phyloP scores from a whole-genome alignment of 2,797 vertebrate genomes.

The Sparus aurata region DNA sequence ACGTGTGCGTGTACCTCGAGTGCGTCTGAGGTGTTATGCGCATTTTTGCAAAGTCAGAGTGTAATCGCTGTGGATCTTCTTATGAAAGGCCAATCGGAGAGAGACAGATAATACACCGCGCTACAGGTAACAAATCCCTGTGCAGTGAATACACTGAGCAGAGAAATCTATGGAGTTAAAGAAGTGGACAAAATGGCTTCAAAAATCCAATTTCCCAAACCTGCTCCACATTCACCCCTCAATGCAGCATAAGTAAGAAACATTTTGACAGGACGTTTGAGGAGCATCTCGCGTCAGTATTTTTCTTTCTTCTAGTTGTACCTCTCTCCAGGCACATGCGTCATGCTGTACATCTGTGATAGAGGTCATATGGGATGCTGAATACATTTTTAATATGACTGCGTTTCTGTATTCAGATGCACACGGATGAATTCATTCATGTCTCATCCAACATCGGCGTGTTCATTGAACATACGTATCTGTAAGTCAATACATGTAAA shows the following conservation, averaged over 20 bases:
- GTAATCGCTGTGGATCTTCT: conserved; percentile 51
- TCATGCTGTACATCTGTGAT: conserved; percentile 23
- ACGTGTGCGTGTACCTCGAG: neutral
- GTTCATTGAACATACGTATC: neutral
- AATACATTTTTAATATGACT: conserved; percentile 37
- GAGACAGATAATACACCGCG: conserved; percentile 51
- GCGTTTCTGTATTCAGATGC: conserved; percentile 20
- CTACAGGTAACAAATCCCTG: conserved; percentile 61
- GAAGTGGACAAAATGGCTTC: conserved; percentile 66
- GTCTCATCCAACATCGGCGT: neutral
- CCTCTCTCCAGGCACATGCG: neutral
- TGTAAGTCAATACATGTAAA: conserved; percentile 38
- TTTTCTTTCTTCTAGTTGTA: conserved; percentile 22
- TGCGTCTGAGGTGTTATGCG: conserved; percentile 5
- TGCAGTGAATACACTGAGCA: conserved; percentile 47
- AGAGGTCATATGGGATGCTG: conserved; percentile 30
- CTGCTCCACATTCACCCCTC: conserved; percentile 63
- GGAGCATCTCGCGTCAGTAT: conserved; percentile 3
- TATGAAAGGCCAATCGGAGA: conserved; percentile 37
- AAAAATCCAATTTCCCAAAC: conserved; percentile 73
- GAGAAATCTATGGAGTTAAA: conserved; percentile 56
- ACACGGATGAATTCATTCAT: conserved; percentile 23
- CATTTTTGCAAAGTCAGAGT: conserved; percentile 37
- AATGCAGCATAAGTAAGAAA: conserved; percentile 41
- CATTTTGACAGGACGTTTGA: conserved; percentile 18